Evolutionary conservation across 2,113 vertebrate species (phyloP), one percentile per base, ranked within the genome.

Genomic region (Mixornis gularis): DNA sequence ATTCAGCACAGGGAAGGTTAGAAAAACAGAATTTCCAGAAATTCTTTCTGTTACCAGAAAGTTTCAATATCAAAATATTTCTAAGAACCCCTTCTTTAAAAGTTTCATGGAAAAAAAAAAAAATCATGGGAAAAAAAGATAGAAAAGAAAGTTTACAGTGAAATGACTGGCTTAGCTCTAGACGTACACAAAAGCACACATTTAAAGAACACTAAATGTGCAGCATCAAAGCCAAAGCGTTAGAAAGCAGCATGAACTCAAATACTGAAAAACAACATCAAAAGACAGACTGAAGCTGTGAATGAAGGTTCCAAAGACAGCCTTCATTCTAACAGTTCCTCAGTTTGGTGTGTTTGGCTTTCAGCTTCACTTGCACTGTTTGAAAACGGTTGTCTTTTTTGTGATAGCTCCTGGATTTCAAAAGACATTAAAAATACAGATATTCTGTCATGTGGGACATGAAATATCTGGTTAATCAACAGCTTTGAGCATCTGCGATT

Each of bases 351-450:
- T 48, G 43, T 74, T 71, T 95, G 69, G 87, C 65, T 80, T 86
- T 79, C 56, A 68, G 52, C 73, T 86, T 71, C 58, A 64, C 44
- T 70, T 8, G 1, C 14, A 40, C 52, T 74, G n/a, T 74, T 74
- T 89, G 83, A 94, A 93, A 86, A 74, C 0, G 1, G 55, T 72
- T 76, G 41, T 71, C 53, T 56, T 90, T 87, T 91, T 85, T 52
- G 43, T 84, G 64, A 63, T 59, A 51, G 52, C 60, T 63, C 41
- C 48, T 52, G 17, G 25, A 74, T 89, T 94, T 92, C 94, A 60
- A 93, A 94, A 84, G 48, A 86, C 30, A 74, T 81, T 94, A 87
- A 92, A 94, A 93, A 84, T 73, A 78, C 38, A 88, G 82, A 46
- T 62, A 86, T 63, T 89, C 68, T 88, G 59, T 78, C 49, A 89